Evolutionary conservation across 1,140 invertebrate species (phyloP).

Genomic region (Sycobia sp.): DNA sequence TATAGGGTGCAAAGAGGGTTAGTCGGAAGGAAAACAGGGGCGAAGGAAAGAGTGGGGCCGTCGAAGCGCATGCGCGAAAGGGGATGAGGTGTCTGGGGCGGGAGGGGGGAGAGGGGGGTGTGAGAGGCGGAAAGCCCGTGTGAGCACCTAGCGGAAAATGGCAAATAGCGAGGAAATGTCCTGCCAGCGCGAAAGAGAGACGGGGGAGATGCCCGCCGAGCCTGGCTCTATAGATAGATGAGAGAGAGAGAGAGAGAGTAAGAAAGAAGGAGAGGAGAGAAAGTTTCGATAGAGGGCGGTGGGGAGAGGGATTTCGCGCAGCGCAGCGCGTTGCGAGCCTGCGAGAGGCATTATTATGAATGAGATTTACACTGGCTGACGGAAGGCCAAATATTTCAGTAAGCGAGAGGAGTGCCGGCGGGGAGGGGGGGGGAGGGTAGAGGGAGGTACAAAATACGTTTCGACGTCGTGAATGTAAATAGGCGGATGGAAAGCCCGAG

Average conservation of each 20-base stretch:
- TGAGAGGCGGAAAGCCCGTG: background rate
- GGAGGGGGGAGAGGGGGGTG: too few relatives aligned
- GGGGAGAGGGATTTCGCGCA: too few relatives aligned
- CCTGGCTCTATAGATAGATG: too few relatives aligned
- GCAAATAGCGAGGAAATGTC: constrained; percentile 9
- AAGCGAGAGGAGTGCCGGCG: constrained; percentile 22
- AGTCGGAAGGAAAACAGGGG: background rate
- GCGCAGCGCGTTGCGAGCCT: too few relatives aligned
- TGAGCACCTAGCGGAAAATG: background rate
- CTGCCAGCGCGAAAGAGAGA: background rate
- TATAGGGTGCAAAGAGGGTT: too few relatives aligned
- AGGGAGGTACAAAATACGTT: constrained; percentile 18
- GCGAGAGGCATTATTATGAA: constrained; percentile 49
- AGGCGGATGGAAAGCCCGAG: constrained; percentile 15
- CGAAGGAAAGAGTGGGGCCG: background rate
- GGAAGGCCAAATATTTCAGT: constrained; percentile 49
- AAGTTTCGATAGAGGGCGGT: constrained; percentile 9
- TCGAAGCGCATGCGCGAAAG: background rate
- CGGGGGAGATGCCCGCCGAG: background rate
- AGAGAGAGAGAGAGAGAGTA: background rate
- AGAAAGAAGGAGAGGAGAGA: too few relatives aligned
- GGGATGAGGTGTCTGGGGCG: background rate
- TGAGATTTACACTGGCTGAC: constrained; percentile 49
- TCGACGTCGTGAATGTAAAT: constrained; percentile 30
- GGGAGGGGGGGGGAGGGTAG: background rate